Conservation (phyloP, 53 echinoderm and acorn worm species). For the Apostichopus leukothele region DNA sequence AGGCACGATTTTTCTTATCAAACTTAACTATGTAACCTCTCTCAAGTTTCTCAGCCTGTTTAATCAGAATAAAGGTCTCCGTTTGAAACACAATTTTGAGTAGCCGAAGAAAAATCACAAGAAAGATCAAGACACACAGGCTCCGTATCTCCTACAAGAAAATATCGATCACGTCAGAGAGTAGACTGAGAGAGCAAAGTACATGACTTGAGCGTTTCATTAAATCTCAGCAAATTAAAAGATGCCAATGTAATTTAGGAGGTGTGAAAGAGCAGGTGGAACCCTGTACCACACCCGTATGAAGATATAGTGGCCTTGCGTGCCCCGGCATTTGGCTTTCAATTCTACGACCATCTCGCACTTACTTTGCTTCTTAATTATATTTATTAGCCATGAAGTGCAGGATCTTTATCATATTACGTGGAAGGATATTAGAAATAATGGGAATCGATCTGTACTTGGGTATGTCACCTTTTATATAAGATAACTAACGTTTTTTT, state of each 20-base stretch:
- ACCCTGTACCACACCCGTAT: background rate
- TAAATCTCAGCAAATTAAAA: conserved; percentile 39
- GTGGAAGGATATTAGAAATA: conserved; percentile 22
- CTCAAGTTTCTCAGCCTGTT: too few relatives aligned
- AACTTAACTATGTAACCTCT: too few relatives aligned
- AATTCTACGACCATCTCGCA: conserved; percentile 11
- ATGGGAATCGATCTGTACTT: conserved; percentile 32
- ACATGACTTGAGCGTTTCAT: conserved; percentile 32
- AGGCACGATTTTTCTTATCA: too few relatives aligned
- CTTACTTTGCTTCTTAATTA: conserved; percentile 28
- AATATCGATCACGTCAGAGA: conserved; percentile 20
- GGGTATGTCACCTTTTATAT: background rate
- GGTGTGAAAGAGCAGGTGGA: conserved; percentile 34
- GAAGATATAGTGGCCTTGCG: conserved; percentile 6
- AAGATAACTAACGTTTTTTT: conserved; percentile 28
- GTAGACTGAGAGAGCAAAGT: conserved; percentile 2
- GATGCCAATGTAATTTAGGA: conserved; percentile 27
- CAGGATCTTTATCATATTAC: conserved; percentile 41
- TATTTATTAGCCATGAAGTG: conserved; percentile 46
- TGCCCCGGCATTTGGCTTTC: background rate
- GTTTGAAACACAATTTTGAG: too few relatives aligned
- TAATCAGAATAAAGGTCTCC: too few relatives aligned
- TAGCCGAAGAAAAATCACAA: too few relatives aligned
- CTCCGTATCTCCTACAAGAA: background rate
- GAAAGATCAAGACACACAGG: background rate